Percentiles rank a stretch among this genome's conserved stretches.
These are phyloP conservation scores for Telmatochromis sp. DNA, from an alignment of 2,113 vertebrate genomes.

Conservation along the genomic window DNA sequence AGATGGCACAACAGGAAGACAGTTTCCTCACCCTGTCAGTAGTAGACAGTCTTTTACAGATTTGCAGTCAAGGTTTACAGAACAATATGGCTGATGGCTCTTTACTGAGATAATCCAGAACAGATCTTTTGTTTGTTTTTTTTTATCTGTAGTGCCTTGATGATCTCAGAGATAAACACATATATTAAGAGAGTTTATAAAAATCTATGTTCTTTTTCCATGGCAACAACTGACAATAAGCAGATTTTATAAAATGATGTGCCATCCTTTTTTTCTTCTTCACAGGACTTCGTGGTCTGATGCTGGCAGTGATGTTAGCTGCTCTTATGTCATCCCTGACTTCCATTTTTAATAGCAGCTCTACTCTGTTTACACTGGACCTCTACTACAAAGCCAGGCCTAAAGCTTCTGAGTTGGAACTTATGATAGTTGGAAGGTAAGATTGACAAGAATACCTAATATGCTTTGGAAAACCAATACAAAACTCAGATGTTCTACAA, in stretches of 20 bases:
- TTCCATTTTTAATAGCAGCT: slow-evolving; percentile 96
- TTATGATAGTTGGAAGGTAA: slow-evolving; percentile 94
- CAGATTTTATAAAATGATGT: background rate
- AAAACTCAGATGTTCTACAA: background rate
- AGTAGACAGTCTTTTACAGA: accelerated
- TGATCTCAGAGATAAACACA: background rate
- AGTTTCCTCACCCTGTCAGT: background rate
- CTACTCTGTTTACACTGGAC: slow-evolving; percentile 89
- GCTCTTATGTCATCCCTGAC: slow-evolving; percentile 96
- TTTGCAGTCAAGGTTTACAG: background rate
- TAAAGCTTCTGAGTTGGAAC: slow-evolving; percentile 80
- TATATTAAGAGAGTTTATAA: background rate
- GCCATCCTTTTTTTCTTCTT: background rate
- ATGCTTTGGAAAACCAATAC: background rate
- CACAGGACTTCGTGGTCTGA: slow-evolving; percentile 87
- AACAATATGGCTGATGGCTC: background rate
- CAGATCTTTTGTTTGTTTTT: background rate
- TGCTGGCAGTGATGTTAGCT: slow-evolving; percentile 93
- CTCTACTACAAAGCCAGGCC: slow-evolving; percentile 80
- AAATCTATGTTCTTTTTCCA: background rate
- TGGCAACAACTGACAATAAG: background rate
- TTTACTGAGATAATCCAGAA: background rate
- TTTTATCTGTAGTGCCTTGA: background rate
- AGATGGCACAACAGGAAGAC: background rate
- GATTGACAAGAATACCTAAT: background rate